These are phyloP conservation scores for Pseudomyrmex gracilis DNA, from an alignment of 1,140 invertebrate species.

Conservation along the genomic window DNA sequence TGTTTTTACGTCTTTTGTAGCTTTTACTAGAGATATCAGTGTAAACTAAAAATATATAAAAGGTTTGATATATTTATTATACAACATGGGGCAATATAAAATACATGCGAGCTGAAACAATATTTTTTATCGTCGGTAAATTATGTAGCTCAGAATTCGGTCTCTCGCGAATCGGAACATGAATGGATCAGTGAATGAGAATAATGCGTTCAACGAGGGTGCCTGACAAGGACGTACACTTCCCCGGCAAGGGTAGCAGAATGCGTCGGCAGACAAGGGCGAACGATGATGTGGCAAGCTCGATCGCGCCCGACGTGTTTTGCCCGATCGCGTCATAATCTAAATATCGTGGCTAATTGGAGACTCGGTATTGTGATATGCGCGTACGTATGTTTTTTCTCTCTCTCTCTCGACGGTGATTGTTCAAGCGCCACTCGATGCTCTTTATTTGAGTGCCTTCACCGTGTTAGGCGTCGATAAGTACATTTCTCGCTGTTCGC, in stretches of 20 bases:
- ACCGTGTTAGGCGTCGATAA: conserved; percentile 67
- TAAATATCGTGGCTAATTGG: conserved; percentile 85
- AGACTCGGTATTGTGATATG: conserved; percentile 77
- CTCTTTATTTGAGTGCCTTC: conserved; percentile 79
- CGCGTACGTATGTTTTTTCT: conserved; percentile 73
- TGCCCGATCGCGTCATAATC: conserved; percentile 80
- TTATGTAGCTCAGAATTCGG: neutral
- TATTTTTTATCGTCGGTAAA: neutral
- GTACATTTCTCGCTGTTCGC: conserved; percentile 51
- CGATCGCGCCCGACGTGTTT: conserved; percentile 69
- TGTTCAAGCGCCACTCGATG: conserved; percentile 72
- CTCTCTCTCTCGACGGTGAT: conserved; percentile 75
- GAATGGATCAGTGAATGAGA: conserved; percentile 14
- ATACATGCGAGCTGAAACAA: too few species aligned
- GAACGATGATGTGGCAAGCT: conserved; percentile 49
- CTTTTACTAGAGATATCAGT: neutral
- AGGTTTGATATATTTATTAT: neutral
- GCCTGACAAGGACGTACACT: conserved; percentile 67
- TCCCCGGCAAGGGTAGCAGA: conserved; percentile 33
- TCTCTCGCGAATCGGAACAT: conserved; percentile 7
- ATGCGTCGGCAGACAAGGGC: conserved; percentile 25
- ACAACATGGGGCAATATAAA: neutral
- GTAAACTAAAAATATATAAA: neutral
- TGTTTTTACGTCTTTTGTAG: neutral
- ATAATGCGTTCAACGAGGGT: conserved; percentile 54